Evolutionary conservation across 2,888 invertebrate species (phyloP).

Genomic region (Saturnia pavonia): DNA sequence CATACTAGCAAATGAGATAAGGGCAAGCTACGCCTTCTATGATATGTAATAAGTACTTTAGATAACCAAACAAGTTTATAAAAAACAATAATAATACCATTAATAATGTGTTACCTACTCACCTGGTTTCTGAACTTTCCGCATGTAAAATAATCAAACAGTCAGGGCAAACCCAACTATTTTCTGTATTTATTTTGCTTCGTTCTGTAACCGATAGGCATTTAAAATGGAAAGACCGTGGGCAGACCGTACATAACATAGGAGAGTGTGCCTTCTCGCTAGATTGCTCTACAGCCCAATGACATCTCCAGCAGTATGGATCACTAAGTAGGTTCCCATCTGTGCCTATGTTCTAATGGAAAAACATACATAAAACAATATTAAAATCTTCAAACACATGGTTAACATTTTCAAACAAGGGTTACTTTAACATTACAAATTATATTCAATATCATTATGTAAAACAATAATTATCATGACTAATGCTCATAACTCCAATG

Average conservation of each 20-base stretch:
- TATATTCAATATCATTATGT: neutral
- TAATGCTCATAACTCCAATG: neutral
- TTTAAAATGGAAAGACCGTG: constrained; percentile 90
- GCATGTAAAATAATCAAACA: constrained; percentile 88
- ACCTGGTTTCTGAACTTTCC: constrained; percentile 87
- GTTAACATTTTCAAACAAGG: neutral
- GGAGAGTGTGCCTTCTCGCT: constrained; percentile 61
- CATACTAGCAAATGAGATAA: neutral
- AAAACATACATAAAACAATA: constrained; percentile 19
- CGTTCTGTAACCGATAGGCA: constrained; percentile 83
- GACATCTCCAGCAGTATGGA: constrained; percentile 95
- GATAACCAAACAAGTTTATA: neutral
- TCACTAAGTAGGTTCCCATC: constrained; percentile 79
- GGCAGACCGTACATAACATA: constrained; percentile 90
- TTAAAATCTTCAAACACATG: neutral
- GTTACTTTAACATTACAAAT: neutral
- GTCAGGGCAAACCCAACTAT: constrained; percentile 92
- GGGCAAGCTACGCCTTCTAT: too few species aligned
- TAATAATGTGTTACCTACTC: constrained; percentile 30
- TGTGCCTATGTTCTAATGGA: constrained; percentile 43
- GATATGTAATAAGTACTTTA: too few species aligned
- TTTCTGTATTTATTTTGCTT: constrained; percentile 64
- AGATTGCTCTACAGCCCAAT: constrained; percentile 84
- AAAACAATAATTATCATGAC: neutral
- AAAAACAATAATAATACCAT: neutral